phyloP scores from a whole-genome alignment of 1,140 invertebrate genomes.

The Drosophila kohkoa region DNA sequence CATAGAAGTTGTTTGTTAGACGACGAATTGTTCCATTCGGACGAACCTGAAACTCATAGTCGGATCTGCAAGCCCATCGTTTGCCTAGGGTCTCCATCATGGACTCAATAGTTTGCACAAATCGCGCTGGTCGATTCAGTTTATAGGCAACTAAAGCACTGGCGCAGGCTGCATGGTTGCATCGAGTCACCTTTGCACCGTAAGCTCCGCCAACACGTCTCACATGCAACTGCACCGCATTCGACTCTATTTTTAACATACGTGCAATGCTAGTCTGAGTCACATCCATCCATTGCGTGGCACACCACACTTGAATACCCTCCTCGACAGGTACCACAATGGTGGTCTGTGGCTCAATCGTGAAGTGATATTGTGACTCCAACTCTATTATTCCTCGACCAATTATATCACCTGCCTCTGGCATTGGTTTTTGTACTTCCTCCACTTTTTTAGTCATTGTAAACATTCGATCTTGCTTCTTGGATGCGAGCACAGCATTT shows the following conservation, averaged over 20 bases:
- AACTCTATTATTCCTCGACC: slow-evolving; percentile 71
- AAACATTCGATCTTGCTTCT: slow-evolving; percentile 88
- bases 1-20: slow-evolving; percentile 87
- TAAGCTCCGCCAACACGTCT: slow-evolving; percentile 90
- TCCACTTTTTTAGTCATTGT: slow-evolving; percentile 86
- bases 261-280: slow-evolving; percentile 87
- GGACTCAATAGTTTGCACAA: slow-evolving; percentile 88
- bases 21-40: slow-evolving; percentile 88
- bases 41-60: slow-evolving; percentile 87
- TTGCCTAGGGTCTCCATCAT: slow-evolving; percentile 89
- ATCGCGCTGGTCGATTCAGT: slow-evolving; percentile 87
- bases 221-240: slow-evolving; percentile 88
- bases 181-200: slow-evolving; percentile 89
- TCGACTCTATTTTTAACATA: slow-evolving; percentile 85
- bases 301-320: slow-evolving; percentile 87
- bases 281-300: slow-evolving; percentile 89
- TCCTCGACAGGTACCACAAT: slow-evolving; percentile 87
- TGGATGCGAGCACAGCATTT: slow-evolving; percentile 86
- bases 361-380: slow-evolving; percentile 85
- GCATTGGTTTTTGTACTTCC: slow-evolving; percentile 86
- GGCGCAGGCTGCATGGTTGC: slow-evolving; percentile 86
- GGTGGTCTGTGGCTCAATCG: slow-evolving; percentile 89
- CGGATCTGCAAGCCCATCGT: slow-evolving; percentile 85
- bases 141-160: slow-evolving; percentile 88
- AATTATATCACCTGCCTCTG: slow-evolving; percentile 47